Conservation (phyloP, 2,888 invertebrate species). For the Diadegma fenestrale region DNA sequence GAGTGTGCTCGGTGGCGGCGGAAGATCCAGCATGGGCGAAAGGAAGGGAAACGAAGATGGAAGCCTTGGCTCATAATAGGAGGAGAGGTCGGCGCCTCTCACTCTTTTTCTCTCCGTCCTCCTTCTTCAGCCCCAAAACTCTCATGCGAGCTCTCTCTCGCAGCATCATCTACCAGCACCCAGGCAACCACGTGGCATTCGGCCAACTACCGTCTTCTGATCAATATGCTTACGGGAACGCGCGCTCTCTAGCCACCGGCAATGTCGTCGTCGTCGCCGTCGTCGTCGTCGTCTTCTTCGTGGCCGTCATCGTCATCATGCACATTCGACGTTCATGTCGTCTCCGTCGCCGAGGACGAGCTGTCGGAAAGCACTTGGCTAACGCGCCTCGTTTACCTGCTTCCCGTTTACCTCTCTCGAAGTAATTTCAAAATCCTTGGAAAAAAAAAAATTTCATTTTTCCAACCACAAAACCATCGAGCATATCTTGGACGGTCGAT, state of each 20-base stretch:
- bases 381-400: not conserved
- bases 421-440: not conserved
- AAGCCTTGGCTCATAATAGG: constrained; percentile 84
- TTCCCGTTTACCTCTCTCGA: too few species aligned
- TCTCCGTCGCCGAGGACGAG: constrained; percentile 14
- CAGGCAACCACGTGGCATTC: constrained; percentile 83
- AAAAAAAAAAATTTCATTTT: not conserved
- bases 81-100: constrained; percentile 82
- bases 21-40: constrained; percentile 70
- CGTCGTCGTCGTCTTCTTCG: constrained; percentile 39
- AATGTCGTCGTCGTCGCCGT: constrained; percentile 59
- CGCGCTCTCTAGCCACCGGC: constrained; percentile 69
- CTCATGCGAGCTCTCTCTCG: constrained; percentile 72
- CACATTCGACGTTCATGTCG: constrained; percentile 36
- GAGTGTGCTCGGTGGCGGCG: constrained; percentile 65
- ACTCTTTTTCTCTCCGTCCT: constrained; percentile 33
- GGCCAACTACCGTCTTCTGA: constrained; percentile 85
- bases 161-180: constrained; percentile 77
- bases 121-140: constrained; percentile 8
- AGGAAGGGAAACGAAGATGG: constrained; percentile 80
- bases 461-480: not conserved
- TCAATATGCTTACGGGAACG: constrained; percentile 84
- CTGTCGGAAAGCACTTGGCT: not conserved
- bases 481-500: not conserved
- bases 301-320: constrained; percentile 37